Conservation (phyloP, 2,113 vertebrate genomes). For the Heteronetta atricapilla region DNA sequence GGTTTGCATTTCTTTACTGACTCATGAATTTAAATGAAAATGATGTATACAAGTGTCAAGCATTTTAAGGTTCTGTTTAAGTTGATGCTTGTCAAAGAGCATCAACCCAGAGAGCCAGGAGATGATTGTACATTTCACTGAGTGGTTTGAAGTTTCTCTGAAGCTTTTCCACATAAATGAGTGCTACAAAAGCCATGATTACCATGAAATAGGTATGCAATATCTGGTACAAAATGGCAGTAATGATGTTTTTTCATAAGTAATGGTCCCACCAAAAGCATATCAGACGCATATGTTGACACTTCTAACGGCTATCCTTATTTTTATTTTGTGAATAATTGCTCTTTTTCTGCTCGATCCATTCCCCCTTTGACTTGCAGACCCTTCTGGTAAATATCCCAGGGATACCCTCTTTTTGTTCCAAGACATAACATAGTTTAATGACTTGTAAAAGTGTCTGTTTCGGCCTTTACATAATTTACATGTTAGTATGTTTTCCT, state of each 20-base stretch:
- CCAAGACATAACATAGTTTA: conserved; percentile 17
- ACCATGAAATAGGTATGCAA: not conserved
- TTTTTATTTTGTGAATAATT: conserved; percentile 51
- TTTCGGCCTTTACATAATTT: conserved; percentile 47
- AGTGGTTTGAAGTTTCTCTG: not conserved
- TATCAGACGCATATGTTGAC: conserved; percentile 8
- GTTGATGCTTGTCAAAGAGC: not conserved
- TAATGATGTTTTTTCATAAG: conserved; percentile 1
- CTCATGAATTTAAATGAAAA: not conserved
- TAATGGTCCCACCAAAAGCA: not conserved
- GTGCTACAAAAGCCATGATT: not conserved
- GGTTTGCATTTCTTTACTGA: not conserved
- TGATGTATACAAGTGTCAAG: not conserved
- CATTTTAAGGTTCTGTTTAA: not conserved
- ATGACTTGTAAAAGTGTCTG: conserved; percentile 16
- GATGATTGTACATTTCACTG: not conserved
- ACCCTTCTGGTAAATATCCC: conserved; percentile 13
- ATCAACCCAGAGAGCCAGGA: not conserved
- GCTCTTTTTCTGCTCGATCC: conserved; percentile 1
- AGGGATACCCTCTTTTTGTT: conserved; percentile 1
- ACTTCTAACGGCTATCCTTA: not conserved
- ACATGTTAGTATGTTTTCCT: not conserved
- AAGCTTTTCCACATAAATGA: not conserved
- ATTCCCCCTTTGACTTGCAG: not conserved
- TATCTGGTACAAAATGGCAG: not conserved